phyloP scores from a whole-genome alignment of 2,888 invertebrate species.

The Tenodera sinensis region DNA sequence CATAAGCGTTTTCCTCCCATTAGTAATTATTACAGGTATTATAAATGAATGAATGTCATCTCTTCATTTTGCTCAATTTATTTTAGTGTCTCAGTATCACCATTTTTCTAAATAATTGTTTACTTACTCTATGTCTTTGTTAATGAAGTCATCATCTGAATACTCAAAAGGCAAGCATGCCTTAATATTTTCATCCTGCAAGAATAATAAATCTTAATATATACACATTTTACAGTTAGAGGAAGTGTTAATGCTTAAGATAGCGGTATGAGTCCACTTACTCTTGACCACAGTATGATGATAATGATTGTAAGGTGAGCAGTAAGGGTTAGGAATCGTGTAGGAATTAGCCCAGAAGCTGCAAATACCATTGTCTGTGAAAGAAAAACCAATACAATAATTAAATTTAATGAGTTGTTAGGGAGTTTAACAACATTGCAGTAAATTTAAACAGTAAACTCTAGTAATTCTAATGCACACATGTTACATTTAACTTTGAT shows the following conservation, averaged over 20 bases:
- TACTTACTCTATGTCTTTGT: constrained; percentile 44
- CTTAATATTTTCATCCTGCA: constrained; percentile 47
- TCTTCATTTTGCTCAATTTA: too few relatives aligned
- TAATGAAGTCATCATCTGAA: constrained; percentile 42
- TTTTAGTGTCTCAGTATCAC: too few relatives aligned
- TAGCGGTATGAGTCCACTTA: constrained; percentile 39
- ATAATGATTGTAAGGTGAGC: constrained; percentile 66
- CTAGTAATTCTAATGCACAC: too few relatives aligned
- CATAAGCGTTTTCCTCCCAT: too few relatives aligned
- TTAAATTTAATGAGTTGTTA: background rate
- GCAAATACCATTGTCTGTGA: constrained; percentile 25
- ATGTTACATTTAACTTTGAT: too few relatives aligned
- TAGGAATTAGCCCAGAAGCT: constrained; percentile 54
- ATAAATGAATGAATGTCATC: too few relatives aligned
- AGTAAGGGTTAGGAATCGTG: constrained; percentile 65
- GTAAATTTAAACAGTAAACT: too few relatives aligned
- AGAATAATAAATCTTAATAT: constrained; percentile 9
- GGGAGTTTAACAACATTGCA: too few relatives aligned
- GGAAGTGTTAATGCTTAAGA: background rate
- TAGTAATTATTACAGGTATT: too few relatives aligned
- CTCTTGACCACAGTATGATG: constrained; percentile 63
- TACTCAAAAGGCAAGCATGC: constrained; percentile 48
- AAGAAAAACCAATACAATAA: background rate
- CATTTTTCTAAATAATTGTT: background rate
- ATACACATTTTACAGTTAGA: background rate